phyloP scores from a whole-genome alignment of 2,797 vertebrate genomes.

The Chelon auratus region DNA sequence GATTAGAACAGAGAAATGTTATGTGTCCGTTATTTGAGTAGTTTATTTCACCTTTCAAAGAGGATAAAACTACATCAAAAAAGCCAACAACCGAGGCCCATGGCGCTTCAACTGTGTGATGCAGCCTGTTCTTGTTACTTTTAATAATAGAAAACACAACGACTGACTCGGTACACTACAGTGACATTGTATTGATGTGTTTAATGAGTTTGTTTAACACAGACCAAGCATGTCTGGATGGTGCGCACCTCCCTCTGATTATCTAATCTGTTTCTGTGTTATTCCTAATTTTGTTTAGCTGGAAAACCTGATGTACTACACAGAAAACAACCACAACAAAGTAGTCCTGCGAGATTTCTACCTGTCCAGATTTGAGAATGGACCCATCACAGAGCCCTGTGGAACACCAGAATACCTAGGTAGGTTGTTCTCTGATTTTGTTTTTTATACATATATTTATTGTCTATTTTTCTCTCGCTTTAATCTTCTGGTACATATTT shows the following conservation, averaged over 20 bases:
- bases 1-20: not conserved
- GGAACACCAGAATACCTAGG: conserved; percentile 91
- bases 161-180: not conserved
- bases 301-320: conserved; percentile 84
- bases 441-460: conserved; percentile 10
- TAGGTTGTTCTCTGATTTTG: conserved; percentile 54
- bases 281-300: conserved; percentile 59
- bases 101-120: not conserved
- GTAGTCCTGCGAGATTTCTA: conserved; percentile 91
- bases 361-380: conserved; percentile 90
- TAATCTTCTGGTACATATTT: not conserved
- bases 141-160: not conserved
- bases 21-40: not conserved
- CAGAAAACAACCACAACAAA: conserved; percentile 89
- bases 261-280: conserved; percentile 4
- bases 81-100: not conserved
- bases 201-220: not conserved
- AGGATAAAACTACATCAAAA: no score
- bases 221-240: not conserved
- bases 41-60: not conserved
- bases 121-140: not conserved
- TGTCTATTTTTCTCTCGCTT: not conserved
- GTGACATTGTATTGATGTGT: not conserved
- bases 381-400: conserved; percentile 90
- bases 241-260: not conserved